Conservation (phyloP, 1,140 invertebrate genomes). For the Scylla paramamosain region DNA sequence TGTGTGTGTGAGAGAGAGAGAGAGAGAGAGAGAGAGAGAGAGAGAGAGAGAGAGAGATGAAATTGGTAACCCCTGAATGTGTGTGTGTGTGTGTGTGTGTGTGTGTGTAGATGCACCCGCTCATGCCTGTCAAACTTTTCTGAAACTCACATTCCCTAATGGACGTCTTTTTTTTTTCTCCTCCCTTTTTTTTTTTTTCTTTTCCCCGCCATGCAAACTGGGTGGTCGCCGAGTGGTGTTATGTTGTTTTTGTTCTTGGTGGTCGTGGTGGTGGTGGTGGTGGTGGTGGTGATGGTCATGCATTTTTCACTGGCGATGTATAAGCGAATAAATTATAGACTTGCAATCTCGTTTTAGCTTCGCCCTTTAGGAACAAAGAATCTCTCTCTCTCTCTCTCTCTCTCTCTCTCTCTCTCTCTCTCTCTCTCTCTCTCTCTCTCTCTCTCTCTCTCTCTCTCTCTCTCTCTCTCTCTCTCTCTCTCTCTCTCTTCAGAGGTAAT, state of each 20-base stretch:
- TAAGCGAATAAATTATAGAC: background rate
- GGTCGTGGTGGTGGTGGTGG: background rate
- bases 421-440: constrained; percentile 20
- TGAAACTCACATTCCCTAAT: background rate
- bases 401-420: constrained; percentile 8
- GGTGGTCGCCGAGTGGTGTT: background rate
- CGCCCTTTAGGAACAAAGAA: background rate
- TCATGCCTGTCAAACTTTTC: constrained; percentile 8
- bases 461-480: background rate
- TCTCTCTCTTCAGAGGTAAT: background rate
- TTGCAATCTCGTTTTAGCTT: background rate
- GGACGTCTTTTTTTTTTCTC: background rate
- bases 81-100: constrained; percentile 10
- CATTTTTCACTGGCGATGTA: background rate
- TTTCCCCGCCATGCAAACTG: background rate
- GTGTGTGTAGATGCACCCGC: background rate
- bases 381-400: background rate
- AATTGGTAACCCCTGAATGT: too few species aligned
- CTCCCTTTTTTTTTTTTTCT: background rate
- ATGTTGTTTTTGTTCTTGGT: background rate
- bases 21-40: too few species aligned
- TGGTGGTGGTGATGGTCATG: background rate
- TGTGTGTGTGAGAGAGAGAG: background rate
- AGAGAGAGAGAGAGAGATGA: too few species aligned
- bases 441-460: constrained; percentile 20